A percentile compares a stretch with the other conserved stretches of the same genome.
Evolutionary conservation across 2,797 vertebrate species (phyloP).

Genomic region (Oreochromis mossambicus): DNA sequence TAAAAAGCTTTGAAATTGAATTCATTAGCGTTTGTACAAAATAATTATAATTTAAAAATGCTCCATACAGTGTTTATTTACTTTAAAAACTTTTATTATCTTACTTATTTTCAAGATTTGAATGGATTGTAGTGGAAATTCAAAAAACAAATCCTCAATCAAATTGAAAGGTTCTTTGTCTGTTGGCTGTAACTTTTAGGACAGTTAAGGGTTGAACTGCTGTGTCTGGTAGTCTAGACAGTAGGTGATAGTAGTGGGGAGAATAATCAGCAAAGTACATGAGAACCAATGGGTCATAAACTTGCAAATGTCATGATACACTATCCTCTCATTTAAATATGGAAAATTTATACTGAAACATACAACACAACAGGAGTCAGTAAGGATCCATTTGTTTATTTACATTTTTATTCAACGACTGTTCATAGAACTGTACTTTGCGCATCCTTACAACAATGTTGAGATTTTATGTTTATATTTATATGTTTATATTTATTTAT

Average conservation of each 20-base stretch:
- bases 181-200: too few relatives aligned
- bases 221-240: too few relatives aligned
- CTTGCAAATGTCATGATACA: neutral
- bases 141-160: too few relatives aligned
- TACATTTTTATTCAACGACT: neutral
- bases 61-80: neutral
- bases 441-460: neutral
- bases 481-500: too few relatives aligned
- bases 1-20: neutral
- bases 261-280: neutral
- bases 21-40: neutral
- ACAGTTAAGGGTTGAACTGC: too few relatives aligned
- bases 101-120: too few relatives aligned
- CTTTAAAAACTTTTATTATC: too few relatives aligned
- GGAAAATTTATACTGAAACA: neutral
- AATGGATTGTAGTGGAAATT: too few relatives aligned
- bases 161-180: too few relatives aligned
- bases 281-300: neutral
- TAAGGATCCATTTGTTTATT: neutral
- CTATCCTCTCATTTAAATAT: neutral
- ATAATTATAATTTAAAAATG: neutral
- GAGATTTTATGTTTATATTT: neutral
- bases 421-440: neutral
- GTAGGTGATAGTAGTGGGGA: too few relatives aligned
- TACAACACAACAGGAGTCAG: neutral